Evolutionary conservation across 2,888 invertebrate genomes (phyloP).

Genomic region (Hyposoter dolosus): DNA sequence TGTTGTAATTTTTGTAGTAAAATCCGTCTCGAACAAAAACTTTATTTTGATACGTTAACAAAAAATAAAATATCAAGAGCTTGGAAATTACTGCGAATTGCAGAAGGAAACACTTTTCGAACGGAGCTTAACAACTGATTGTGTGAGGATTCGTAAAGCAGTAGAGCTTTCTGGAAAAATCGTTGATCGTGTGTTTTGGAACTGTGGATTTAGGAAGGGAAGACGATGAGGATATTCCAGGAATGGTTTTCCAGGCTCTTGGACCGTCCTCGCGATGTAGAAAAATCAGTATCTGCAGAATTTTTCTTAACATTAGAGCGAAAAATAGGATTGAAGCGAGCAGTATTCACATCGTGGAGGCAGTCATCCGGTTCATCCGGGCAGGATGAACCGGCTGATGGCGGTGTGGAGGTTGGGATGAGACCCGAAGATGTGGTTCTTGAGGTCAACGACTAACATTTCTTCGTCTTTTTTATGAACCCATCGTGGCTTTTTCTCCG

Average conservation of each 20-base stretch:
- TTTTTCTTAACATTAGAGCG: constrained; percentile 43
- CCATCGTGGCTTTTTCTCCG: constrained; percentile 24
- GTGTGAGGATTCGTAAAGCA: not conserved
- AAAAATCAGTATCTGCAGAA: constrained; percentile 50
- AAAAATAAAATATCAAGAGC: not conserved
- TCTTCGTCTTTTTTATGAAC: constrained; percentile 45
- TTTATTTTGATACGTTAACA: not conserved
- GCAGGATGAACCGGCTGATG: constrained; percentile 5
- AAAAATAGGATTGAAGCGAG: constrained; percentile 35
- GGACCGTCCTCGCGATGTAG: not conserved
- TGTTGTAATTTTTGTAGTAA: not conserved
- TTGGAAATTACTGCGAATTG: not conserved
- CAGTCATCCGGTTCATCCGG: constrained; percentile 53
- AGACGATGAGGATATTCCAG: constrained; percentile 34
- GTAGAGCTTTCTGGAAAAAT: not conserved
- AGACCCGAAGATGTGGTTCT: constrained; percentile 41
- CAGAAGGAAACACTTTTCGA: not conserved
- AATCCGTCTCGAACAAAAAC: not conserved
- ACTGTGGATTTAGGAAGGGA: constrained; percentile 26
- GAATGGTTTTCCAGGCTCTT: constrained; percentile 21
- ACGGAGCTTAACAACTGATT: not conserved
- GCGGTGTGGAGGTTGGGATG: constrained; percentile 35
- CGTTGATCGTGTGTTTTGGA: not conserved
- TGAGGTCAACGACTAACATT: constrained; percentile 42
- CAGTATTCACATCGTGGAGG: constrained; percentile 31